Conservation (phyloP, 2,888 invertebrate genomes). For the Heliconius sara region DNA sequence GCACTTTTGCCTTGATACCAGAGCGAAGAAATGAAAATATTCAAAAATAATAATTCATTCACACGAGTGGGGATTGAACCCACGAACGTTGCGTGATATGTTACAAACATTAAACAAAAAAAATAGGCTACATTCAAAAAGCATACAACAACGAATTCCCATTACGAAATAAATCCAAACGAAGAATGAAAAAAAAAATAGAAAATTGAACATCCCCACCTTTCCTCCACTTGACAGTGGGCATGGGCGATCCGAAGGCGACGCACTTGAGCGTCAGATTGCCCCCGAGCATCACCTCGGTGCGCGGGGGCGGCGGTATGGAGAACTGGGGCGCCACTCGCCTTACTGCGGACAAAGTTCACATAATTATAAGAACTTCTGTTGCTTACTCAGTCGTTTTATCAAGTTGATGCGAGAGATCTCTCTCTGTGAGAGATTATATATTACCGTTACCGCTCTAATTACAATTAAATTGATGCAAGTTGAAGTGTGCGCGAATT, state of each 20-base stretch:
- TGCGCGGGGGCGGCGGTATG: slow-evolving; percentile 92
- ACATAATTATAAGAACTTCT: not conserved
- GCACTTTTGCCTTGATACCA: no score
- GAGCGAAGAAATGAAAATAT: no score
- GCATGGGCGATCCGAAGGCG: slow-evolving; percentile 99
- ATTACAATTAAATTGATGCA: slow-evolving; percentile 11
- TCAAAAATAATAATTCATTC: no score
- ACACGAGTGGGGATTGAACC: no score
- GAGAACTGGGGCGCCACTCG: slow-evolving; percentile 98
- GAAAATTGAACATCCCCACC: slow-evolving; percentile 68
- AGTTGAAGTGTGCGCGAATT: not conserved
- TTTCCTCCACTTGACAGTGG: slow-evolving; percentile 96
- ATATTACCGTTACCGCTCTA: slow-evolving; percentile 8
- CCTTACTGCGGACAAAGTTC: slow-evolving; percentile 86
- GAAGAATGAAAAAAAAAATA: not conserved
- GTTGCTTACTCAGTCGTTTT: slow-evolving; percentile 6
- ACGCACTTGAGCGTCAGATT: slow-evolving; percentile 97
- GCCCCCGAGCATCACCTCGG: slow-evolving; percentile 96
- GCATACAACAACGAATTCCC: no score
- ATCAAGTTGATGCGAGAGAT: slow-evolving; percentile 1
- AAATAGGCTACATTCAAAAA: no score
- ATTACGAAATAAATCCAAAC: no score
- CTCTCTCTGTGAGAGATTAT: not conserved
- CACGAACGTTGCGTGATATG: no score
- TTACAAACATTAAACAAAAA: no score